phyloP scores from a whole-genome alignment of 2,888 invertebrate species.

The Argyresthia albistria region DNA sequence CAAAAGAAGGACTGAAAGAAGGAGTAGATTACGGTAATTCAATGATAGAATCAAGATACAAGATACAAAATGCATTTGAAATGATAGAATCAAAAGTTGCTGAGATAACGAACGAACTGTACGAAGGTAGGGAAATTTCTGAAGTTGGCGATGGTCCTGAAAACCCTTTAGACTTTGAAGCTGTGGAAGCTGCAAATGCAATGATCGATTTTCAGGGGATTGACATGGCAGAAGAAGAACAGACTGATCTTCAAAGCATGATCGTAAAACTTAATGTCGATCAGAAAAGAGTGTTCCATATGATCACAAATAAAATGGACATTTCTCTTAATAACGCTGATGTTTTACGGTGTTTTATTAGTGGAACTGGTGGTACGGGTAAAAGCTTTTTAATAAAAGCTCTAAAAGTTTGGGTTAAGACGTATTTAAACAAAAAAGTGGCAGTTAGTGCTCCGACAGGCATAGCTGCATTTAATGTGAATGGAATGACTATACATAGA shows the following conservation, averaged over 20 bases:
- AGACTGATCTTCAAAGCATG: constrained; percentile 10
- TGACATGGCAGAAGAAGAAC: constrained; percentile 10
- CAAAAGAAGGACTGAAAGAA: constrained; percentile 10
- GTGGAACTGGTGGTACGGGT: constrained; percentile 23
- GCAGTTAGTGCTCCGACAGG: constrained; percentile 25
- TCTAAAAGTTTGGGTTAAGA: constrained; percentile 19
- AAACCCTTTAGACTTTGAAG: constrained; percentile 15
- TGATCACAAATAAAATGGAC: constrained; percentile 10
- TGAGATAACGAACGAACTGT: constrained; percentile 11
- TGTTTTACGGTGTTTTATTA: constrained; percentile 12
- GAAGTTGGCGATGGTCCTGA: constrained; percentile 12
- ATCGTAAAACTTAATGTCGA: constrained; percentile 18
- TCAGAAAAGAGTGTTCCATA: constrained; percentile 20
- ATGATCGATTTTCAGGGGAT: constrained; percentile 14
- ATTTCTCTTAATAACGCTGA: constrained; percentile 6
- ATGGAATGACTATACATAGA: constrained; percentile 25
- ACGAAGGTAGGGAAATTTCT: too few species aligned
- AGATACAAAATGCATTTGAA: constrained; percentile 10
- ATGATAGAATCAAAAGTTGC: constrained; percentile 13
- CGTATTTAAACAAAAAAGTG: constrained; percentile 17
- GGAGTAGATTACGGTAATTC: constrained; percentile 10
- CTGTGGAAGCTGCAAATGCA: constrained; percentile 16
- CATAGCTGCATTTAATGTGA: constrained; percentile 28
- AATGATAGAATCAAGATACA: constrained; percentile 6
- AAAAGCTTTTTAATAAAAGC: constrained; percentile 24